Percentiles rank a stretch among this genome's conserved stretches.
phyloP scores from a whole-genome alignment of 2,888 invertebrate species.

The Carterocephalus palaemon region DNA sequence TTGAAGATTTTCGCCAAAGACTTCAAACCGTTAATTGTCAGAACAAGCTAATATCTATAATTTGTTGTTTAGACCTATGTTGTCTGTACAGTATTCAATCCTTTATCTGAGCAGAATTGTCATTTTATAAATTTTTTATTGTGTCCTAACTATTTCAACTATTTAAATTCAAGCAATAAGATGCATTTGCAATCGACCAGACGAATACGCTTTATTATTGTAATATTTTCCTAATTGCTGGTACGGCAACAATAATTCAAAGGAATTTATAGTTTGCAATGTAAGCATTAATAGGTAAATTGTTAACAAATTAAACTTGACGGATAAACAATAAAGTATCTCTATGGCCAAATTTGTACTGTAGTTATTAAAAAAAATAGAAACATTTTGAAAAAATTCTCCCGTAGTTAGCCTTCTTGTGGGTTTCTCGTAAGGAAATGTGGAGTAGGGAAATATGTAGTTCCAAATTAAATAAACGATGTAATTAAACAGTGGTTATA shows the following conservation, averaged over 20 bases:
- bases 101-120: slow-evolving; percentile 6
- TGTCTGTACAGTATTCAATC: neutral
- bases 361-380: slow-evolving; percentile 60
- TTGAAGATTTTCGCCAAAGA: slow-evolving; percentile 22
- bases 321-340: slow-evolving; percentile 52
- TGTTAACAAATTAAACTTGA: slow-evolving; percentile 51
- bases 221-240: slow-evolving; percentile 19
- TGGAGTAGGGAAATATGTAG: slow-evolving; percentile 48
- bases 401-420: slow-evolving; percentile 67
- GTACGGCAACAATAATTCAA: slow-evolving; percentile 56
- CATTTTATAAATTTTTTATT: slow-evolving; percentile 12
- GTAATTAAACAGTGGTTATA: slow-evolving; percentile 59
- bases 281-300: slow-evolving; percentile 48
- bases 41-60: slow-evolving; percentile 1
- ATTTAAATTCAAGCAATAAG: slow-evolving; percentile 15
- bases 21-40: slow-evolving; percentile 7
- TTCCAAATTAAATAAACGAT: slow-evolving; percentile 46
- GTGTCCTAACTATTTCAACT: slow-evolving; percentile 8
- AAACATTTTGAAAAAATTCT: slow-evolving; percentile 62
- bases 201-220: slow-evolving; percentile 21
- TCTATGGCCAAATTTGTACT: slow-evolving; percentile 71
- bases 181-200: slow-evolving; percentile 21
- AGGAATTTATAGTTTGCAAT: slow-evolving; percentile 69
- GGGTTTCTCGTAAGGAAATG: slow-evolving; percentile 50
- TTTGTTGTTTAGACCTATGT: neutral